Percentiles rank a stretch among this genome's conserved stretches.
phyloP scores from a whole-genome alignment of 2,888 invertebrate genomes.

The Drosophila merina region DNA sequence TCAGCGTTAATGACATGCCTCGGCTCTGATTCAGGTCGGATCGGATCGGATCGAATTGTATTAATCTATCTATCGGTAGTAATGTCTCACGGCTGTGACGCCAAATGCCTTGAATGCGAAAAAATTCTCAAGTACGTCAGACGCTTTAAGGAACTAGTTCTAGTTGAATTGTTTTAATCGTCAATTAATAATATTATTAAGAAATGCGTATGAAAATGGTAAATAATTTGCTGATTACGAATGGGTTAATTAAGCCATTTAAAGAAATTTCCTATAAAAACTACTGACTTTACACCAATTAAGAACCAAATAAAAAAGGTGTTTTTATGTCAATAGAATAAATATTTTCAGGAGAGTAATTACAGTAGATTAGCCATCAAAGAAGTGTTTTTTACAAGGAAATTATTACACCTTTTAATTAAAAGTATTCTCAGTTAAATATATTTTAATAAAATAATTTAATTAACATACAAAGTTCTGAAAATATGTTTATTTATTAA shows the following conservation, averaged over 20 bases:
- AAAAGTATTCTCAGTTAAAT: too few relatives aligned
- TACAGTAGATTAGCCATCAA: too few relatives aligned
- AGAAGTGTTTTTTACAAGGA: too few relatives aligned
- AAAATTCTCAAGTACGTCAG: neutral
- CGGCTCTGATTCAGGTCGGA: constrained; percentile 18
- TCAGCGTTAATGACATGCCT: constrained; percentile 63
- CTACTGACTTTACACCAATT: neutral
- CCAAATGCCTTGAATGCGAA: constrained; percentile 12
- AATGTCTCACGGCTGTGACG: constrained; percentile 15
- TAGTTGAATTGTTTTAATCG: neutral
- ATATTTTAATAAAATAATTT: too few relatives aligned
- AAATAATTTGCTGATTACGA: too few relatives aligned
- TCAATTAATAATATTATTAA: neutral
- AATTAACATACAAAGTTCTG: too few relatives aligned
- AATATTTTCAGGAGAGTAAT: neutral
- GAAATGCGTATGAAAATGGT: neutral
- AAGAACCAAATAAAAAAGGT: neutral
- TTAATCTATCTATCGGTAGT: constrained; percentile 14
- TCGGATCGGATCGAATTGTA: constrained; percentile 24
- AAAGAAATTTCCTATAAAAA: neutral
- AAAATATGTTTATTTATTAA: too few relatives aligned
- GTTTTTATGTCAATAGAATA: neutral
- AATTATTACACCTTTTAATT: too few relatives aligned
- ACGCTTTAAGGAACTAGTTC: constrained; percentile 28
- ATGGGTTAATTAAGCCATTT: neutral